Conservation (phyloP, 2,888 invertebrate species). For the Diloba caeruleocephala region DNA sequence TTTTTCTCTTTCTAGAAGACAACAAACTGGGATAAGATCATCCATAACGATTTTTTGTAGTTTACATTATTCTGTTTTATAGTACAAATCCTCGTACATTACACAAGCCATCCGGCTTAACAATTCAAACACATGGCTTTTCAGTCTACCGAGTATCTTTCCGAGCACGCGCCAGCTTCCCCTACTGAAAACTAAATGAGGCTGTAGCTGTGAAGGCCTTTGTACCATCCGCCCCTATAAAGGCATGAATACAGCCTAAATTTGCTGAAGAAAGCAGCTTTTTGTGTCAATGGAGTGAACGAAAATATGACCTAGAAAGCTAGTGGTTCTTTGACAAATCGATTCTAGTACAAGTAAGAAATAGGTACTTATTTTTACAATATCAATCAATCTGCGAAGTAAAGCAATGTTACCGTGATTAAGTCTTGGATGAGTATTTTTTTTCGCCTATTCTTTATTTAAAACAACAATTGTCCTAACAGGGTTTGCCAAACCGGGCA, state of each 20-base stretch:
- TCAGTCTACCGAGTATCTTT: conserved; percentile 17
- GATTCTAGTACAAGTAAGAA: neutral
- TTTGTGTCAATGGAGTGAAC: conserved; percentile 32
- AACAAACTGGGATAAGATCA: no score
- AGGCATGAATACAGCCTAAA: conserved; percentile 42
- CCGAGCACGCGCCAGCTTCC: conserved; percentile 19
- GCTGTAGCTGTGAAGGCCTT: conserved; percentile 17
- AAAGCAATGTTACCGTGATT: no score
- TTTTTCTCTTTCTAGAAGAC: no score
- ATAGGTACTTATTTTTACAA: no score
- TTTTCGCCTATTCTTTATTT: no score
- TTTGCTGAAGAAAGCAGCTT: conserved; percentile 29
- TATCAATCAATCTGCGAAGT: no score
- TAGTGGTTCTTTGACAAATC: conserved; percentile 14
- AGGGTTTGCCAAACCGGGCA: no score
- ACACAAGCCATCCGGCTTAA: neutral
- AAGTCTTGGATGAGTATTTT: no score
- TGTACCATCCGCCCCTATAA: conserved; percentile 24
- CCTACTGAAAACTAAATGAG: conserved; percentile 53
- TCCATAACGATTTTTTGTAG: no score
- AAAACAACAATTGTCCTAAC: no score
- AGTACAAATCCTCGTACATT: neutral
- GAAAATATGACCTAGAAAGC: conserved; percentile 30
- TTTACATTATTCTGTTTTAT: no score
- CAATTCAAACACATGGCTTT: conserved; percentile 1